phyloP scores from a whole-genome alignment of 2,888 invertebrate species.

The Boloria selene region DNA sequence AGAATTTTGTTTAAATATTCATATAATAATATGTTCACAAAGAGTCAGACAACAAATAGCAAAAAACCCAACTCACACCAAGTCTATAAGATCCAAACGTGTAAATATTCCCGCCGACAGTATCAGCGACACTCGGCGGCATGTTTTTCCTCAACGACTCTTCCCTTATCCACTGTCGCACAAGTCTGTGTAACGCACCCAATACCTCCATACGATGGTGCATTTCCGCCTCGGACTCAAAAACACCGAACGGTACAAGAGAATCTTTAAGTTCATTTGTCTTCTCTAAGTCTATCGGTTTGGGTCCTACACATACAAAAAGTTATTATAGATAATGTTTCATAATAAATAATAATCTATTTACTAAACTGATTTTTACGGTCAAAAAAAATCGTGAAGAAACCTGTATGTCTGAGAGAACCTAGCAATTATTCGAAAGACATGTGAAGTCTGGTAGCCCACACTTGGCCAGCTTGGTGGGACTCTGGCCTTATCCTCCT shows the following conservation, averaged over 20 bases:
- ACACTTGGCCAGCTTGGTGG: too few relatives aligned
- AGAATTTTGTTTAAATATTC: too few relatives aligned
- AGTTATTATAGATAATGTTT: background rate
- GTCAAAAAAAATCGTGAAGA: too few relatives aligned
- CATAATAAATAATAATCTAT: too few relatives aligned
- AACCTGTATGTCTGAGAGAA: too few relatives aligned
- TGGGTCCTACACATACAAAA: constrained; percentile 82
- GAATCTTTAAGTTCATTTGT: constrained; percentile 90
- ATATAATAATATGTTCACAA: background rate
- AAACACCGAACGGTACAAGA: constrained; percentile 92
- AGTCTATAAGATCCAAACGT: constrained; percentile 99
- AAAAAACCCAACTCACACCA: constrained; percentile 83
- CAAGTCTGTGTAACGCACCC: constrained; percentile 93
- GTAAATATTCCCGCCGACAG: constrained; percentile 98
- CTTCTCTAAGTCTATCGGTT: constrained; percentile 88
- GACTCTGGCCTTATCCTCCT: too few relatives aligned
- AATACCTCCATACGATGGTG: constrained; percentile 93
- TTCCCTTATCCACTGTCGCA: constrained; percentile 96
- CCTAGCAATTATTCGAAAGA: too few relatives aligned
- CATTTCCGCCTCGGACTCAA: constrained; percentile 94
- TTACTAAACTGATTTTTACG: too few relatives aligned
- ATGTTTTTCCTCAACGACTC: constrained; percentile 94
- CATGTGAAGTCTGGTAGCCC: too few relatives aligned
- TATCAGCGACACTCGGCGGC: constrained; percentile 94
- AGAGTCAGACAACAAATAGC: background rate